Base-by-base conservation (phyloP, 2,113 vertebrate genomes). In the Ceyx melanurus region DNA sequence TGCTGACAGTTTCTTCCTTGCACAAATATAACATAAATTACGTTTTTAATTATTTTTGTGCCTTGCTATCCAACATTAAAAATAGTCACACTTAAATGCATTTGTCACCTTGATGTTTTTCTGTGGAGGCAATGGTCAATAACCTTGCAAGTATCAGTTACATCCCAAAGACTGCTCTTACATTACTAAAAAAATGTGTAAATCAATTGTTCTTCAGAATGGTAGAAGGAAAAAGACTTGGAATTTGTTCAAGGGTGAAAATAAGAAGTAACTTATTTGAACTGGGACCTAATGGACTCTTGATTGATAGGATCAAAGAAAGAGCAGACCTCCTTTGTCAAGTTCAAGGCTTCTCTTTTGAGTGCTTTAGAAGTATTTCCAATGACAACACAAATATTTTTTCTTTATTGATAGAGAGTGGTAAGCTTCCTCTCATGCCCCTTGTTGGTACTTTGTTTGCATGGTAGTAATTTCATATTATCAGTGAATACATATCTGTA, bases 1-100 rank as follows among this genome's bases (percentile, higher is more conserved):
- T 75, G 20, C 20, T 90, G 66, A 31, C 40, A 74, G n/a, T 21
- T 28, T 61, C 50, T n/a, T 71, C 40, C 57, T 53, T 68, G 18
- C 23, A 87, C 57, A 86, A 84, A 75, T 68, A 82, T 68, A 84
- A 68, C 23, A 35, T 29, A 75, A 87, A 61, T 11, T 17, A 51
- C 3, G 5, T 18, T 19, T 82, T 84, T 89, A 92, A 92, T 74
- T 84, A 73, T 22, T 82, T 93, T 86, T 91, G 42, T 92, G 61
- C 33, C 11, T 29, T n/a, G 19, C 11, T 17, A 79, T 16, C 43
- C 76, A 29, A 22, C 1, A 21, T 88, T 92, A 88, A 94, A 93
- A 86, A 58, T 40, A 43, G 35, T 76, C 0, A 51, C 77, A 40
- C 40, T 73, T 45, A 66, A 77, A 82, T 25, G 43, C 8, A 51